phyloP scores from a whole-genome alignment of 2,888 invertebrate genomes.

The Herminia tarsipennalis region DNA sequence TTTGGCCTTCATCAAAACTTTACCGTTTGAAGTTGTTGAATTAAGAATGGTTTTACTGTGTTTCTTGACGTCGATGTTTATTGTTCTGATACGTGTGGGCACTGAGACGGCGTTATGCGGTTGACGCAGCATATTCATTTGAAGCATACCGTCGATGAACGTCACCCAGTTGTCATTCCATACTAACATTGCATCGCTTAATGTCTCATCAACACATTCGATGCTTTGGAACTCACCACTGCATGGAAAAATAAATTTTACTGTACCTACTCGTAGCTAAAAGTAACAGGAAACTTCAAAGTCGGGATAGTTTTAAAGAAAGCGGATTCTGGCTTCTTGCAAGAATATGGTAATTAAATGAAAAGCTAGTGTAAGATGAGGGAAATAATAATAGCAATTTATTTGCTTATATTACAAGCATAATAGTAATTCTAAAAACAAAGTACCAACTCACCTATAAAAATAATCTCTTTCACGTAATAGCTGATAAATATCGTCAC shows the following conservation, averaged over 20 bases:
- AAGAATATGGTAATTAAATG: too few relatives aligned
- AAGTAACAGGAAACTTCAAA: too few relatives aligned
- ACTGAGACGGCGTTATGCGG: slow-evolving; percentile 85
- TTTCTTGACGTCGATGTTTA: slow-evolving; percentile 39
- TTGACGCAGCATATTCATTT: slow-evolving; percentile 87
- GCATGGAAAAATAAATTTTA: too few relatives aligned
- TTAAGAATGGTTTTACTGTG: slow-evolving; percentile 20
- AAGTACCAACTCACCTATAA: slow-evolving; percentile 25
- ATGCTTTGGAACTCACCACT: slow-evolving; percentile 57
- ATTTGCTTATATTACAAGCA: too few relatives aligned
- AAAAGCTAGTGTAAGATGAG: too few relatives aligned
- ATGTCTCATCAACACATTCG: slow-evolving; percentile 24
- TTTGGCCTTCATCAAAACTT: slow-evolving; percentile 27
- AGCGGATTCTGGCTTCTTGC: too few relatives aligned
- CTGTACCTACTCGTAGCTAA: too few relatives aligned
- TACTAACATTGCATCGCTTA: slow-evolving; percentile 59
- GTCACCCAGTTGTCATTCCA: slow-evolving; percentile 93
- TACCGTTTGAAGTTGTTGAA: slow-evolving; percentile 1
- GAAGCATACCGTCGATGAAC: slow-evolving; percentile 92
- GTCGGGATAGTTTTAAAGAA: too few relatives aligned
- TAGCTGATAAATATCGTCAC: slow-evolving; percentile 42
- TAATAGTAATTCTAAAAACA: too few relatives aligned
- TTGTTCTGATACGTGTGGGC: slow-evolving; percentile 75
- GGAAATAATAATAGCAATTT: too few relatives aligned
- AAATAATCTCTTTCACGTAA: slow-evolving; percentile 41